A percentile compares a stretch with the other conserved stretches of the same genome.
phyloP scores from a whole-genome alignment of 2,888 invertebrate species.

The Steinernema hermaphroditum region DNA sequence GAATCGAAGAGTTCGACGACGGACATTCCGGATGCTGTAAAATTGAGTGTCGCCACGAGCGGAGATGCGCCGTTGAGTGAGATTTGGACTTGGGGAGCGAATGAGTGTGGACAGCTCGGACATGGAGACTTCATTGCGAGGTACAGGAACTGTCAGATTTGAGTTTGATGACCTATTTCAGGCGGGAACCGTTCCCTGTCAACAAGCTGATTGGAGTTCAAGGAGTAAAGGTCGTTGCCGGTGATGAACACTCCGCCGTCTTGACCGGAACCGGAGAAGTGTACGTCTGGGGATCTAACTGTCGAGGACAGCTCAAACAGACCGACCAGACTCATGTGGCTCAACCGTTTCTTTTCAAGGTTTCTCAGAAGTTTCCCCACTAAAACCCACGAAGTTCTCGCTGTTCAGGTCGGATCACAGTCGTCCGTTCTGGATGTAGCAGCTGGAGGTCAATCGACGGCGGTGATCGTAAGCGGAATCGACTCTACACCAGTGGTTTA shows the following conservation, averaged over 20 bases:
- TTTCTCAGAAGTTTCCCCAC: no score
- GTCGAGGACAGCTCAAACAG: conserved; percentile 42
- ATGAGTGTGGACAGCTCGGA: conserved; percentile 40
- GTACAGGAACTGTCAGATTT: no score
- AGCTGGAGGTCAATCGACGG: conserved; percentile 34
- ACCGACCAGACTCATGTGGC: conserved; percentile 38
- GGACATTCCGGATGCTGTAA: conserved; percentile 27
- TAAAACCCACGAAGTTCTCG: no score
- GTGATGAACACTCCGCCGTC: conserved; percentile 41
- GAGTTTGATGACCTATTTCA: conserved; percentile 4
- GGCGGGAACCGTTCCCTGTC: conserved; percentile 33
- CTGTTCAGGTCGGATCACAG: conserved; percentile 40
- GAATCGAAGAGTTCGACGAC: conserved; percentile 22
- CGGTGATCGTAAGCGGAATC: conserved; percentile 37
- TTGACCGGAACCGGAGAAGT: conserved; percentile 44
- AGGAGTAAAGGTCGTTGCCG: conserved; percentile 38
- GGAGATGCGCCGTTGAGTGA: conserved; percentile 32
- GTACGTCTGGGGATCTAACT: conserved; percentile 45
- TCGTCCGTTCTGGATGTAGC: conserved; percentile 41
- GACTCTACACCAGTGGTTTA: conserved; percentile 27
- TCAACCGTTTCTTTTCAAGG: conserved; percentile 40
- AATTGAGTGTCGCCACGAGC: conserved; percentile 2
- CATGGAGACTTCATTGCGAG: conserved; percentile 40
- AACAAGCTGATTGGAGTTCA: conserved; percentile 35
- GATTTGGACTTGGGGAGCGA: conserved; percentile 42